These are phyloP conservation scores for Turritopsis rubra DNA, from an alignment of 30 jellyfish, hydroid and myxozoan genomes.

Conservation along the genomic window DNA sequence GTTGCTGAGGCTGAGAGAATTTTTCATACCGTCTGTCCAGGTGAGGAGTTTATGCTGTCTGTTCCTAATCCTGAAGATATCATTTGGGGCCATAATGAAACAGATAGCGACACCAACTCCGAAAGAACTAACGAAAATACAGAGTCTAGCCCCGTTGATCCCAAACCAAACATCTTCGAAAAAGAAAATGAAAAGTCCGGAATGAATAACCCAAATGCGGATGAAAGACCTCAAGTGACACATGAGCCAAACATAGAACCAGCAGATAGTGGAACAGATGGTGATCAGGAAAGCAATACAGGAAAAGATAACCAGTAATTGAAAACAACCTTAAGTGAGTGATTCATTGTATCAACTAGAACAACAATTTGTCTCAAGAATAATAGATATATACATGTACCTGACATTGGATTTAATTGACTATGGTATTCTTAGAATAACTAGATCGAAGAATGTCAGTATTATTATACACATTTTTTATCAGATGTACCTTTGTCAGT, in stretches of 20 bases:
- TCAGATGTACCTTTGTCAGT: not conserved
- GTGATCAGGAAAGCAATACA: not conserved
- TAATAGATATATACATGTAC: too few species aligned
- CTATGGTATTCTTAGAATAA: too few species aligned
- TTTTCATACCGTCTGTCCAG: constrained; percentile 65
- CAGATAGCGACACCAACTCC: not conserved
- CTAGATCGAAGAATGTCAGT: too few species aligned
- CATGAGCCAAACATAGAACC: not conserved
- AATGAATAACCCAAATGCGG: not conserved
- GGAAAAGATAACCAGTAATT: not conserved
- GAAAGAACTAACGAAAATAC: not conserved
- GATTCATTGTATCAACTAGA: not conserved
- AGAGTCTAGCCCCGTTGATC: not conserved
- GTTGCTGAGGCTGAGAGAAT: constrained; percentile 52
- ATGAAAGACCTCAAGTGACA: not conserved
- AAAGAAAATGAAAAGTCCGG: not conserved
- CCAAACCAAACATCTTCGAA: not conserved
- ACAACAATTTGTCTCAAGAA: not conserved
- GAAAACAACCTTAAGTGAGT: not conserved
- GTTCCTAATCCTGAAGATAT: constrained; percentile 96
- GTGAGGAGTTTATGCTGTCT: constrained; percentile 57
- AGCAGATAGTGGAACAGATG: too few species aligned
- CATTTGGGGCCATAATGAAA: constrained; percentile 53
- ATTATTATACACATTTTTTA: not conserved
- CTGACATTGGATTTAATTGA: too few species aligned